These are phyloP conservation scores for Brotula barbata DNA, from an alignment of 2,797 vertebrate species.

Conservation along the genomic window DNA sequence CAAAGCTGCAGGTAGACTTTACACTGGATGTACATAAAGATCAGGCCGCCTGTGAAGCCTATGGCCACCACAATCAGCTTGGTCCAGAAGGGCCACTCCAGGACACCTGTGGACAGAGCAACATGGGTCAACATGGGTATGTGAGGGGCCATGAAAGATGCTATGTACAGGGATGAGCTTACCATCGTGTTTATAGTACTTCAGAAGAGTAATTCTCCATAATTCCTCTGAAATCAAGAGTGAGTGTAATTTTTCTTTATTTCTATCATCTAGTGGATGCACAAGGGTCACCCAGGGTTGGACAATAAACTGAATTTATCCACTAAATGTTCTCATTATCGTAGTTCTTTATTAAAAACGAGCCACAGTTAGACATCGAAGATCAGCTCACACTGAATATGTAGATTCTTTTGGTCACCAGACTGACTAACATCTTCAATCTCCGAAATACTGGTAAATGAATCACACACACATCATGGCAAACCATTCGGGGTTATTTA, in stretches of 20 bases:
- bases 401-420: no score
- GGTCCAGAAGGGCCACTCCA: conserved; percentile 99
- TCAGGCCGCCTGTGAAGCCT: conserved; percentile 88
- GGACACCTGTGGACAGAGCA: conserved; percentile 78
- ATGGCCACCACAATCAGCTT: conserved; percentile 94
- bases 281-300: no score
- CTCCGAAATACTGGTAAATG: no score
- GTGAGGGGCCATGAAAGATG: conserved; percentile 34
- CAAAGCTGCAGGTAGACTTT: conserved; percentile 96
- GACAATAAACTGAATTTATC: no score
- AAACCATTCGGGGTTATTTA: no score
- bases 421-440: no score
- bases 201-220: conserved; percentile 71
- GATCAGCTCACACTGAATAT: no score
- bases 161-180: conserved; percentile 60
- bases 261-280: background rate
- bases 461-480: no score
- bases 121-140: conserved; percentile 7
- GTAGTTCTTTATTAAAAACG: no score
- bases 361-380: no score
- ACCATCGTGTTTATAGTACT: conserved; percentile 67
- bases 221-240: conserved; percentile 76
- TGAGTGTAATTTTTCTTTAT: conserved; percentile 53
- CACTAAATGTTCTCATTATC: no score
- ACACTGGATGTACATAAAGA: conserved; percentile 98